phyloP scores from a whole-genome alignment of 1,140 invertebrate species.

The Trichonephila clavipes region DNA sequence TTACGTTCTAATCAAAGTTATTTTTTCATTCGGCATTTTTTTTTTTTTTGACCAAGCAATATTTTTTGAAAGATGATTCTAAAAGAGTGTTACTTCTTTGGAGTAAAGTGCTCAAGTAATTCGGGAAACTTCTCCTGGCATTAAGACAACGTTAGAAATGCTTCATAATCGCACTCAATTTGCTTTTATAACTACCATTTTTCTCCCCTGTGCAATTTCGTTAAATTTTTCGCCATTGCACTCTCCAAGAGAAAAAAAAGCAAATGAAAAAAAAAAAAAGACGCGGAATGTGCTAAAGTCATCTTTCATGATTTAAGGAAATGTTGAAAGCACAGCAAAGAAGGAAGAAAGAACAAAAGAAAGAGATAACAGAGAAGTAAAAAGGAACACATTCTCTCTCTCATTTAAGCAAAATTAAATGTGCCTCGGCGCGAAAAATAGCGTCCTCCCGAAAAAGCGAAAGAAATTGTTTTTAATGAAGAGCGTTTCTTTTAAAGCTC shows the following conservation, averaged over 20 bases:
- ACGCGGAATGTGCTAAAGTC: background rate
- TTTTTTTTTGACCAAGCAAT: background rate
- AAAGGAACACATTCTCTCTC: background rate
- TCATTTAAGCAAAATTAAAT: slow-evolving; percentile 36
- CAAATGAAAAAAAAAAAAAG: background rate
- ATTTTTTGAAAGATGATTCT: background rate
- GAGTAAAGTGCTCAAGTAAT: background rate
- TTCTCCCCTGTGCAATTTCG: background rate
- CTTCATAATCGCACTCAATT: background rate
- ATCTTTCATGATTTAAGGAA: slow-evolving; percentile 12
- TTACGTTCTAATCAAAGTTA: no score
- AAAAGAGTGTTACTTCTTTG: background rate
- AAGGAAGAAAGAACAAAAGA: background rate
- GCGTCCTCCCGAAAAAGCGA: background rate
- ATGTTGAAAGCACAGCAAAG: background rate
- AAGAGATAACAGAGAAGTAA: background rate
- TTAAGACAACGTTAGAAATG: background rate
- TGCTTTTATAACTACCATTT: background rate
- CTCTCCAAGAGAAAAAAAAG: background rate
- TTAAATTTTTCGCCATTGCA: background rate
- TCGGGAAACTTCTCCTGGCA: background rate
- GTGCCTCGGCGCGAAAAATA: background rate
- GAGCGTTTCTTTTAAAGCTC: background rate
- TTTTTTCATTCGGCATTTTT: background rate
- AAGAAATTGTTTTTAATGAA: slow-evolving; percentile 26